Conservation (phyloP, 2,888 invertebrate species). For the Mallateleia sp. region DNA sequence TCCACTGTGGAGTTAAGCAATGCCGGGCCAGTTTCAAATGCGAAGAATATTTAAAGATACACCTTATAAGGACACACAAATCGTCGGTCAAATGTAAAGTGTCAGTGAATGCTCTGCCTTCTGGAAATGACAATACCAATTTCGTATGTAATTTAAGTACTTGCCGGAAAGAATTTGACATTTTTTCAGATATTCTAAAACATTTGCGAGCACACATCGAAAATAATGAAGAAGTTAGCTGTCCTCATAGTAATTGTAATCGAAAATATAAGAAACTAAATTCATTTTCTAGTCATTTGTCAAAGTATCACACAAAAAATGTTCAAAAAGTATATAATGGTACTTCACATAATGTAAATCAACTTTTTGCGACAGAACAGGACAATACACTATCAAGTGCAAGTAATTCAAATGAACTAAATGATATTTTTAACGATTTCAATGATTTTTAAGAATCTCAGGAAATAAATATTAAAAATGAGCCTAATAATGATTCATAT, state of each 20-base stretch:
- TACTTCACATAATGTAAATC: no score
- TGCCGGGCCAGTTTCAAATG: constrained; percentile 5
- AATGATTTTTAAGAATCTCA: no score
- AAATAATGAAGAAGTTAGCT: neutral
- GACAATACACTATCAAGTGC: no score
- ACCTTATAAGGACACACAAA: constrained; percentile 23
- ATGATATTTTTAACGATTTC: no score
- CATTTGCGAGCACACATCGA: constrained; percentile 5
- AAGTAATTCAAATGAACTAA: no score
- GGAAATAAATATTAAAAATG: no score
- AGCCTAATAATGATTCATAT: no score
- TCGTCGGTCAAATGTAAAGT: constrained; percentile 9
- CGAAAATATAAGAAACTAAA: constrained; percentile 12
- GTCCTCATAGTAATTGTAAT: neutral
- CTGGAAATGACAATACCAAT: constrained; percentile 12
- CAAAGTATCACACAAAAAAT: neutral
- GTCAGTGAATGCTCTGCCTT: constrained; percentile 11
- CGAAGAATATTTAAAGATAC: constrained; percentile 21
- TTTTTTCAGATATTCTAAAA: no score
- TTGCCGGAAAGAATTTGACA: neutral
- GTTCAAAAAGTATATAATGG: neutral
- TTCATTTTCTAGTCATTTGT: constrained; percentile 24
- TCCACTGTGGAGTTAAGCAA: constrained; percentile 21
- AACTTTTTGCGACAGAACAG: no score
- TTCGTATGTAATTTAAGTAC: neutral